Conservation (phyloP, 2,113 vertebrate genomes). For the Myotis brandtii region DNA sequence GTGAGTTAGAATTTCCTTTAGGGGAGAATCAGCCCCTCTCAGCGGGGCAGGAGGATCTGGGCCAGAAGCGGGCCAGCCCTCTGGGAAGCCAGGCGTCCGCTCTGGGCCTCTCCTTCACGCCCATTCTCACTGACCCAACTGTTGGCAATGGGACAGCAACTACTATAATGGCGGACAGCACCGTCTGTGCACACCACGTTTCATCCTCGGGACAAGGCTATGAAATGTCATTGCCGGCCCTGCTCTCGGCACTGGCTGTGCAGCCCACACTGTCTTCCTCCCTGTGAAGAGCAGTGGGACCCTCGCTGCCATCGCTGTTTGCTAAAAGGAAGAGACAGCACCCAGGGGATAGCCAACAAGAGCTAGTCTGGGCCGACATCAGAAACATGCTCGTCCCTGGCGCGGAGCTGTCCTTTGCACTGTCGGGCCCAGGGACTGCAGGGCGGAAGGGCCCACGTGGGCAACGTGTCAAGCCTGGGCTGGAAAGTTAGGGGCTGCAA, state of each 20-base stretch:
- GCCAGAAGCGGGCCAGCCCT: neutral
- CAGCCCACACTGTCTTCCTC: fast-evolving
- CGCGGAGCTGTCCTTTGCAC: neutral
- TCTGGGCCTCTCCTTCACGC: fast-evolving
- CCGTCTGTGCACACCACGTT: fast-evolving
- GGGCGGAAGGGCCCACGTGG: neutral
- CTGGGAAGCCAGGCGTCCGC: neutral
- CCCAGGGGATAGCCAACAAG: fast-evolving
- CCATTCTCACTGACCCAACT: fast-evolving
- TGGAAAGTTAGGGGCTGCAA: neutral
- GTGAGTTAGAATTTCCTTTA: neutral
- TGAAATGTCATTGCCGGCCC: fast-evolving
- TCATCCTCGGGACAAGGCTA: neutral
- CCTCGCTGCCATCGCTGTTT: fast-evolving
- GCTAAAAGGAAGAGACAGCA: neutral
- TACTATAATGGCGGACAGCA: fast-evolving
- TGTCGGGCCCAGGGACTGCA: neutral
- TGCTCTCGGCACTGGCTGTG: fast-evolving
- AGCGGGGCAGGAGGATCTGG: neutral
- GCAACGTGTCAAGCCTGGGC: neutral
- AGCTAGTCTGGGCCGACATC: neutral
- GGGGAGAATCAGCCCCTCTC: neutral
- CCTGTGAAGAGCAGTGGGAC: neutral
- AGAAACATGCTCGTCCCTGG: neutral
- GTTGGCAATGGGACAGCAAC: fast-evolving